Percentiles rank a stretch among this genome's conserved stretches.
Conservation (phyloP, 2,797 vertebrate genomes). For the Echeneis naucrates region DNA sequence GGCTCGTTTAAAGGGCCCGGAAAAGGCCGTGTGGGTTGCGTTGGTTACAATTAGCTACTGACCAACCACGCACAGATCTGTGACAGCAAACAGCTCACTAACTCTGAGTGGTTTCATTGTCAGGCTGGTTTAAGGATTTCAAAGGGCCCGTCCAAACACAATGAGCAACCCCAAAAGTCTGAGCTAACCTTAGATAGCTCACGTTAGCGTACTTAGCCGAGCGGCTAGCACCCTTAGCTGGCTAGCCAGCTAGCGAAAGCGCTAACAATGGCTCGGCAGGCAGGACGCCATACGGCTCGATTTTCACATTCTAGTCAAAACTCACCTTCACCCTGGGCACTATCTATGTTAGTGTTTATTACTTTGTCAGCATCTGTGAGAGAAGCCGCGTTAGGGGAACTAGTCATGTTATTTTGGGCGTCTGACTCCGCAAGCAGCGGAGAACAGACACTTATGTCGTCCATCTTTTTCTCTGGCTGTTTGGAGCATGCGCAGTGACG, state of each 20-base stretch:
- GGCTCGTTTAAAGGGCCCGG: not conserved
- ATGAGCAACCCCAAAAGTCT: not conserved
- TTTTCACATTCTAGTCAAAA: slow-evolving; percentile 76
- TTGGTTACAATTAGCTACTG: not conserved
- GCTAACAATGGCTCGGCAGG: slow-evolving; percentile 62
- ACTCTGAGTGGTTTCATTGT: slow-evolving; percentile 1
- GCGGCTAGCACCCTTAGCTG: slow-evolving; percentile 56
- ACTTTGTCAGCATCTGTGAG: slow-evolving; percentile 83
- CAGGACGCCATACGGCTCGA: slow-evolving; percentile 48
- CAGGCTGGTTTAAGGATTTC: not conserved
- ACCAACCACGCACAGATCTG: slow-evolving; percentile 7
- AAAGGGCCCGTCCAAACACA: not conserved
- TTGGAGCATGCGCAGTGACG: slow-evolving; percentile 44
- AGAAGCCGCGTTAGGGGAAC: slow-evolving; percentile 74
- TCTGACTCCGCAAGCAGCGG: slow-evolving; percentile 78
- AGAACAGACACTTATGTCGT: slow-evolving; percentile 70
- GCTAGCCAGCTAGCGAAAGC: slow-evolving; percentile 65
- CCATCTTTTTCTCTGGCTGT: slow-evolving; percentile 70
- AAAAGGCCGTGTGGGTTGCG: not conserved
- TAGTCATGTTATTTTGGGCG: slow-evolving; percentile 67
- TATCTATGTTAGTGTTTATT: slow-evolving; percentile 87
- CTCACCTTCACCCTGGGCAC: slow-evolving; percentile 87
- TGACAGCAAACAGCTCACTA: not conserved
- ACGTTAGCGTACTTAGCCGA: slow-evolving; percentile 52
- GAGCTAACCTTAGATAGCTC: slow-evolving; percentile 6